Evolutionary conservation across 1,140 invertebrate genomes (phyloP), one percentile per base, ranked within the genome.

Genomic region (Cydia amplana): DNA sequence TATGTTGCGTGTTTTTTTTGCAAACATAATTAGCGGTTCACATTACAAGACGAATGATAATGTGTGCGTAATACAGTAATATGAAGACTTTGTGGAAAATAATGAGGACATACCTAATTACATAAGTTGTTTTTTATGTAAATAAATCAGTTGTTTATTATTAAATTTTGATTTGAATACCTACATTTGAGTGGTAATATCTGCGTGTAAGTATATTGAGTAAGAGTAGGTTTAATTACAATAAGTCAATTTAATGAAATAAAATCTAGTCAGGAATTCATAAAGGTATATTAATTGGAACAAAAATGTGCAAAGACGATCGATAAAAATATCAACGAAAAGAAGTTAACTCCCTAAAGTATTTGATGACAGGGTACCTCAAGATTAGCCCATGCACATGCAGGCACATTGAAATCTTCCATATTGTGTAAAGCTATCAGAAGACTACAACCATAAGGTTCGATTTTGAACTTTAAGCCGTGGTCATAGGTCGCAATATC

Each of bases 1-100:
- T 78, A 75, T 75, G 63, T 64, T 74, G 72, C 43, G 64, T 20
- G 55, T 36, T 74, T 77, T n/a, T 60, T 51, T 51, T 51, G 49
- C 49, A 51, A 51, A 51, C 18, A 51, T 51, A 49, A 4, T 51
- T 18, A 18, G 49, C 49, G n/a, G 18, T 18, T 51, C 49, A 23
- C 4, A 20, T 60, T 18, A 10, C 55, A 23, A 60, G 55, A 23
- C 1, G 2, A 23, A 1, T 60, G 55, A 23, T 23, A 60, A 60
- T 23, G 55, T 60, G 20, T 6, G 20, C 20, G 55, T 60, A 60
- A 60, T n/a, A 60, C 51, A 60, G n/a, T 23, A 6, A 60, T 18
- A 55, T 49, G 4, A 60, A 9, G 20, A 60, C n/a, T 23, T 12
- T 7, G 18, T 23, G 20, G 20, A 55, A 55, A 18, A 55, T 18